Base-by-base conservation (phyloP, 2,888 invertebrate genomes). In the Chironomus riparius region DNA sequence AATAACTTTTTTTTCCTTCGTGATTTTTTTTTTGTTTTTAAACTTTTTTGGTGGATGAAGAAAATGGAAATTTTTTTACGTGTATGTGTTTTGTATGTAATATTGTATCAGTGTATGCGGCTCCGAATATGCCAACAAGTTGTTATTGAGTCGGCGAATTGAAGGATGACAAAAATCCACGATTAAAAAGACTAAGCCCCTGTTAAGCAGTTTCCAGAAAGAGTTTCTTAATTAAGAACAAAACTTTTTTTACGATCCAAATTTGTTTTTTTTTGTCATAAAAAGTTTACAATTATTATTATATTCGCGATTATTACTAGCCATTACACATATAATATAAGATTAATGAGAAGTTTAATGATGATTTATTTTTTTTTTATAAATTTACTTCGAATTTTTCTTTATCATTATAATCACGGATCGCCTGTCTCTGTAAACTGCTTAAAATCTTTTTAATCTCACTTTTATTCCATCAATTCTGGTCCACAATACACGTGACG, bases 271-370 rank as follows among this genome's bases (percentile, higher is more conserved):
- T 56, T 56, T 56, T 56, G 56, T 15, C 18, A 56, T 15, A 18
- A 56, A 56, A 56, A 65, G 21, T 65, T 24, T 65, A 68, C 47
- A 62, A 68, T 74, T 22, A 74, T 74, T 21, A 65, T 65, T 65
- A 65, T 56, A 65, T 22, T 65, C 74, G 68, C 68, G 72, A 74
- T 74, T 68, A 65, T 74, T 74, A 74, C 65, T 74, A 74, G 74
- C 65, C 74, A 68, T 65, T 74, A 74, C 74, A 74, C 74, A 74
- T 72, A 72, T 74, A 74, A 74, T 56, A 56, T 74, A 62, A 74
- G 74, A 74, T 74, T 72, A 74, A 74, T 74, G 47, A 68, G 74
- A 74, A 74, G 62, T 74, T 56, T 56, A 56, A 56, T 56, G 56
- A 68, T 68, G 24, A 48, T 68, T 74, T 65, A 38, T 48, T 61